phyloP scores from a whole-genome alignment of 2,797 vertebrate genomes.

The Discoglossus pictus region DNA sequence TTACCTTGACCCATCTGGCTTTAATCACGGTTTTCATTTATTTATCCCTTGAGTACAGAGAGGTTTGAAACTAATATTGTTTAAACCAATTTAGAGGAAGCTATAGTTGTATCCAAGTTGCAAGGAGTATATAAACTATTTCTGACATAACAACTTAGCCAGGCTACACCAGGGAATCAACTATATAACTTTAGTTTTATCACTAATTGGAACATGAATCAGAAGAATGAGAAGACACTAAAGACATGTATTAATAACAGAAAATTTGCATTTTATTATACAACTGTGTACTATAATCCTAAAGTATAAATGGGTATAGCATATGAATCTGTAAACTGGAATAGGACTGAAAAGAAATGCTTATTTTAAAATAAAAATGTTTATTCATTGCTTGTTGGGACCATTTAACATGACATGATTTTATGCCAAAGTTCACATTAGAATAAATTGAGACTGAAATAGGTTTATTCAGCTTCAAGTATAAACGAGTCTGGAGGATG shows the following conservation, averaged over 20 bases:
- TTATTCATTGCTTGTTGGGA: neutral
- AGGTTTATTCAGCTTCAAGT: neutral
- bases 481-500: neutral
- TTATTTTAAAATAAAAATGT: neutral
- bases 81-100: too few species aligned
- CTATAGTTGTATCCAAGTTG: too few species aligned
- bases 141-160: neutral
- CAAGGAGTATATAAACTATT: neutral
- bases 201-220: slow-evolving; percentile 31
- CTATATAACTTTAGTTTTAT: slow-evolving; percentile 8
- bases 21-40: too few species aligned
- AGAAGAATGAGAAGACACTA: neutral
- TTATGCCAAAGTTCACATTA: neutral
- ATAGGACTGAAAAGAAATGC: slow-evolving; percentile 5
- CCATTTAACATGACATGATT: neutral
- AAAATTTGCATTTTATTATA: neutral
- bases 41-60: too few species aligned
- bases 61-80: too few species aligned
- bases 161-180: neutral
- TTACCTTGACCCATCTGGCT: too few species aligned
- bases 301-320: neutral
- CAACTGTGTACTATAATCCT: neutral
- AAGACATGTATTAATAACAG: neutral
- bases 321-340: neutral
- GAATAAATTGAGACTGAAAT: neutral